These are phyloP conservation scores for Atherinosoma microstoma DNA, from an alignment of 2,797 vertebrate genomes.

Conservation along the genomic window DNA sequence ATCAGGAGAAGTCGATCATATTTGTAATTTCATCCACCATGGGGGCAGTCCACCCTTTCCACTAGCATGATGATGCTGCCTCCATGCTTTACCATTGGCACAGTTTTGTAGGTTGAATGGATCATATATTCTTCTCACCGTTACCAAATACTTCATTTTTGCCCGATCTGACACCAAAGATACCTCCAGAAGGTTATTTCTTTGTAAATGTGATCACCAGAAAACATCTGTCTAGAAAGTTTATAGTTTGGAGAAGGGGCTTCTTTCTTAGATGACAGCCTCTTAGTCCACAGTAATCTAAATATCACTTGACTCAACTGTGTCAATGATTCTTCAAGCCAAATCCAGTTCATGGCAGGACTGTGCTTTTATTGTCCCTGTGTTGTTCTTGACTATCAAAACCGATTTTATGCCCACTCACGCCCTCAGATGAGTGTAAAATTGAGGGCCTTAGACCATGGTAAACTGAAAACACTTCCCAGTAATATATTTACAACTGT, in stretches of 20 bases:
- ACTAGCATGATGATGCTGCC: not conserved
- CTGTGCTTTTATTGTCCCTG: not conserved
- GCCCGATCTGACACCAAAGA: not conserved
- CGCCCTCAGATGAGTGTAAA: not conserved
- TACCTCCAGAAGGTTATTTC: not conserved
- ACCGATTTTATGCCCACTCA: not conserved
- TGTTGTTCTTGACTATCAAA: not conserved
- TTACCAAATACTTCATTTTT: too few species aligned
- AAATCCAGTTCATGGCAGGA: not conserved
- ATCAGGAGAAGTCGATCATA: not conserved
- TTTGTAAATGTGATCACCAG: not conserved
- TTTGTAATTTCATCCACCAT: not conserved
- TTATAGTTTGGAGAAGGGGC: not conserved
- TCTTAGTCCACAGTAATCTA: not conserved
- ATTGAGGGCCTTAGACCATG: not conserved
- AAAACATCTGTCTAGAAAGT: not conserved
- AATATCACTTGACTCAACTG: not conserved
- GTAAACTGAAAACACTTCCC: not conserved
- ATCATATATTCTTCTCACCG: not conserved
- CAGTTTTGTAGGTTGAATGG: not conserved
- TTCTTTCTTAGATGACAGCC: not conserved
- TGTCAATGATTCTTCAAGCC: not conserved
- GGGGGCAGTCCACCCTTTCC: not conserved
- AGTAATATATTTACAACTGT: not conserved
- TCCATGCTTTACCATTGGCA: not conserved